Conservation (phyloP, 2,797 vertebrate species). For the Sebastes kiyomatsui region DNA sequence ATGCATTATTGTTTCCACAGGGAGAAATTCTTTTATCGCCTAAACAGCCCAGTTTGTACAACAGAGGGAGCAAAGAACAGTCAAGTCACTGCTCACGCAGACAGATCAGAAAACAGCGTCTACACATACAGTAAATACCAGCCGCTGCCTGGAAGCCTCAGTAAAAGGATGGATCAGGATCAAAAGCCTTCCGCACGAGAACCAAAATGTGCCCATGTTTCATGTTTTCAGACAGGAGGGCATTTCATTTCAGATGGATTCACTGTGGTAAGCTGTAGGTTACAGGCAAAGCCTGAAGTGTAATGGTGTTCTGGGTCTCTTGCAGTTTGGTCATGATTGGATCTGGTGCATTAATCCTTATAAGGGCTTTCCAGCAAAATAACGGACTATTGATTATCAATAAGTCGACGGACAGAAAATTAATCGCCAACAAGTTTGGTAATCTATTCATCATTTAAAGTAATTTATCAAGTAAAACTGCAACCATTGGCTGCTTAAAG, state of each 20-base stretch:
- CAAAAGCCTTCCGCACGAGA: constrained; percentile 42
- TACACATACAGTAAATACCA: constrained; percentile 38
- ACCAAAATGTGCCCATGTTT: constrained; percentile 42
- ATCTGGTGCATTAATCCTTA: neutral
- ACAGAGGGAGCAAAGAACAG: constrained; percentile 5
- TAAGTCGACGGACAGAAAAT: neutral
- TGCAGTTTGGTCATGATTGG: constrained; percentile 6
- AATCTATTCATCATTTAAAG: constrained; percentile 8
- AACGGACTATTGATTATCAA: constrained; percentile 29
- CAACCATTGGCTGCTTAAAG: neutral
- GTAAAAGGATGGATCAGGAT: constrained; percentile 51
- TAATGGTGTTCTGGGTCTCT: constrained; percentile 10
- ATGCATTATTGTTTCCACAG: neutral
- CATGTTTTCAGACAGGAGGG: constrained; percentile 45
- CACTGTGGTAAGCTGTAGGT: constrained; percentile 44
- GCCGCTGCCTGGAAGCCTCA: constrained; percentile 30
- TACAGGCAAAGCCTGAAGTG: constrained; percentile 26
- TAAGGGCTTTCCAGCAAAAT: constrained; percentile 30
- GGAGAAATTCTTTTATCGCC: constrained; percentile 15
- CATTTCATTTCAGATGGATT: constrained; percentile 55
- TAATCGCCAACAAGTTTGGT: neutral
- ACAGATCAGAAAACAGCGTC: constrained; percentile 8
- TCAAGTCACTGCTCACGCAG: neutral
- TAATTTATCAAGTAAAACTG: neutral
- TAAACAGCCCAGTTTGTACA: constrained; percentile 10